Percentiles rank a stretch among this genome's conserved stretches.
phyloP scores from a whole-genome alignment of 2,888 invertebrate genomes.

The Tenodera sinensis region DNA sequence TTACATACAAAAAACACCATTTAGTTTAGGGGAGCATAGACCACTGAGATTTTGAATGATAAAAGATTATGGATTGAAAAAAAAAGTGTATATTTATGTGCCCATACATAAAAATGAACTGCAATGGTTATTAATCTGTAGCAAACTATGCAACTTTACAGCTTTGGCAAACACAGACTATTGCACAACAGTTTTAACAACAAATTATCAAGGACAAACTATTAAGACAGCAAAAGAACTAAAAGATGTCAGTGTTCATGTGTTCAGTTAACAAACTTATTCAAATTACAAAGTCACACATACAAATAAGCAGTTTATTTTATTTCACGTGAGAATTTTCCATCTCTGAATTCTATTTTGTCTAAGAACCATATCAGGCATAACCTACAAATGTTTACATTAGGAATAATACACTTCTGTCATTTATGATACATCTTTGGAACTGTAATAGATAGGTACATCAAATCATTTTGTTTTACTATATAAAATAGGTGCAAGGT shows the following conservation, averaged over 20 bases:
- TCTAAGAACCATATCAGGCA: slow-evolving; percentile 26
- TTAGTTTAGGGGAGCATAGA: background rate
- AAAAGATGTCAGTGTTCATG: background rate
- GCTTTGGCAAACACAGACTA: background rate
- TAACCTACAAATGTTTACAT: slow-evolving; percentile 14
- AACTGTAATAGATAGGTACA: background rate
- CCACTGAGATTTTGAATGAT: background rate
- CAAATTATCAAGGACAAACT: background rate
- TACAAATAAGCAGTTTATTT: background rate
- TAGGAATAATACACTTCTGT: background rate
- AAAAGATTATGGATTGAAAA: background rate
- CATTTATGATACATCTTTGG: background rate
- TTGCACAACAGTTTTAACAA: background rate
- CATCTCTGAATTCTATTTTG: background rate
- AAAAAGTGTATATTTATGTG: background rate
- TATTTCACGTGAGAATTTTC: background rate
- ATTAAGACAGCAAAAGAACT: background rate
- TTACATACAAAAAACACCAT: background rate
- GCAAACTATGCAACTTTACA: background rate
- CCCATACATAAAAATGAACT: background rate
- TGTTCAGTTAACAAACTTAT: background rate
- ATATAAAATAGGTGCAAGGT: background rate
- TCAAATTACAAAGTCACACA: background rate
- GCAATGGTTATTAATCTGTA: background rate
- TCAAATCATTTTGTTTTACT: background rate